Base-by-base conservation (phyloP, 2,888 invertebrate species). In the Tiliacea citrago region DNA sequence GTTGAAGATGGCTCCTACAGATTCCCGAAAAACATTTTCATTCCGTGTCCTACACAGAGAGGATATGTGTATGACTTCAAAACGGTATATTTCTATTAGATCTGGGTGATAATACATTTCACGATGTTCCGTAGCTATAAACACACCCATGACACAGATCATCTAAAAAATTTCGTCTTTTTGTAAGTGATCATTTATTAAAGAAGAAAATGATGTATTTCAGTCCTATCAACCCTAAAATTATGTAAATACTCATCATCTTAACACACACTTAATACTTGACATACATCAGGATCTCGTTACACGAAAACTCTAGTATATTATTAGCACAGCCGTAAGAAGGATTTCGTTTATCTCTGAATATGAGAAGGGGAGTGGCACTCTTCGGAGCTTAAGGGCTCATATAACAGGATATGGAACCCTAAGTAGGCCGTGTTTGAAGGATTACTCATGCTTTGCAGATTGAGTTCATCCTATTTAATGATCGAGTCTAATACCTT, bases 401-500 rank as follows among this genome's bases (percentile, higher is more conserved):
- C 81, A 79, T 35, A 66, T 81, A 83, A 86, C 80, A 75, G 79
- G 88, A 88, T 83, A 84, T 79, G 68, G 74, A 74, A 65, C 72
- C 66, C 76, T 85, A 85, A 83, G 82, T 83, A 86, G 82, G 76
- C 79, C 60, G 67, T 84, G 86, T 86, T 86, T 83, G 83, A 77
- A 55, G 84, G 87, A 86, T 89, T 89, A 88, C 70, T 73, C 77
- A 69, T 72, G 78, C 85, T 82, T 81, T 77, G 67, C 79, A 86
- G 82, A 88, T 87, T 85, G 76, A 79, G 85, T 80, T 79, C 76
- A 79, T 81, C 77, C 76, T 76, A 77, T 83, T 70, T 85, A 85
- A 82, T 82, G 84, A 85, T 83, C 74, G 61, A 62, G 45, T 67
- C 13, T 82, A 79, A 82, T 85, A 74, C 79, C 76, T 81, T 80